Conservation (phyloP, 2,113 vertebrate genomes). For the Prunella fulvescens region DNA sequence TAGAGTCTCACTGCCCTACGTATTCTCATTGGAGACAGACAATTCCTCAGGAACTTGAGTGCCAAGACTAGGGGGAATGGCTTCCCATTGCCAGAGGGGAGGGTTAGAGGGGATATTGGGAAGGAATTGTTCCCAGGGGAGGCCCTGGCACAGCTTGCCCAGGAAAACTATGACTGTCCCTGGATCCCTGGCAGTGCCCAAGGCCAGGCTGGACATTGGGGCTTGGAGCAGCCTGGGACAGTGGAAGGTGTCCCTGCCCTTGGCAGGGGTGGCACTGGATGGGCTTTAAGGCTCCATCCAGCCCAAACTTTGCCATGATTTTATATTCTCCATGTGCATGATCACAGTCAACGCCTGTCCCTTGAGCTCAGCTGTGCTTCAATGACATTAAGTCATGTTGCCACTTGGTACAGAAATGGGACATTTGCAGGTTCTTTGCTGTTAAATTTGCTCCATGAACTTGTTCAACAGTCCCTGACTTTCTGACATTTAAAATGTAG, state of each 20-base stretch:
- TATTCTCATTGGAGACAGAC: not conserved
- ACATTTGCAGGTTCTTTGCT: not conserved
- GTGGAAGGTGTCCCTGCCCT: not conserved
- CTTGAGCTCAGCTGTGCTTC: not conserved
- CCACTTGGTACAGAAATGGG: not conserved
- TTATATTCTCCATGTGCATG: not conserved
- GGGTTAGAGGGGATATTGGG: not conserved
- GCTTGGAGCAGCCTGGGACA: not conserved
- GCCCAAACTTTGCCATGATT: not conserved
- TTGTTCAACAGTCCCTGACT: not conserved
- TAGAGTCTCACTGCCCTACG: not conserved
- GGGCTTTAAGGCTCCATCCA: rapidly evolving
- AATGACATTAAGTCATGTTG: not conserved
- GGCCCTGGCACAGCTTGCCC: not conserved
- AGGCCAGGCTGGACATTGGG: not conserved
- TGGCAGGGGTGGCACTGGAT: not conserved
- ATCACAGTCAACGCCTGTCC: not conserved
- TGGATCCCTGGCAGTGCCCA: not conserved
- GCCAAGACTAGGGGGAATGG: not conserved
- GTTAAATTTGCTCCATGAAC: not conserved
- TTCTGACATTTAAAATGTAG: conserved; percentile 4
- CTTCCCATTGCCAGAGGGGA: not conserved
- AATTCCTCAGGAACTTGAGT: not conserved
- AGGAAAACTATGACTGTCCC: not conserved
- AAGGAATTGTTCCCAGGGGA: not conserved